A percentile compares a stretch with the other conserved stretches of the same genome.
Evolutionary conservation across 2,113 vertebrate species (phyloP).

Genomic region (Pandion haliaetus): DNA sequence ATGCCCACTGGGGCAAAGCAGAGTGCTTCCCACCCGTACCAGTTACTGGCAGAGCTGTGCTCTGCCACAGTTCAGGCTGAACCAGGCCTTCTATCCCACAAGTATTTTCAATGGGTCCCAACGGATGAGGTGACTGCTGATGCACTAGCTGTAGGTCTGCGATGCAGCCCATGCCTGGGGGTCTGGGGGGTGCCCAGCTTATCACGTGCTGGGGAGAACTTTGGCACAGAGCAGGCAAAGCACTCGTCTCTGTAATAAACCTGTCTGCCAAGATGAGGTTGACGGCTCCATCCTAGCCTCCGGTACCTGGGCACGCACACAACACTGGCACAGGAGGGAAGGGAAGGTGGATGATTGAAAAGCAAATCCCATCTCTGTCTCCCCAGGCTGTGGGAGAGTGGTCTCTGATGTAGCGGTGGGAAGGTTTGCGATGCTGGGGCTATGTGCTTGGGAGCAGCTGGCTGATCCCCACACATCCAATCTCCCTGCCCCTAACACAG

Average conservation of each 20-base stretch:
- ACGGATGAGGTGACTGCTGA: neutral
- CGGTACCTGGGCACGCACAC: neutral
- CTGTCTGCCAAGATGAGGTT: neutral
- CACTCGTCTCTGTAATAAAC: neutral
- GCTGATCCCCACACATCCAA: neutral
- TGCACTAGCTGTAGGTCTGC: neutral
- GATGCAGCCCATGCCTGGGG: neutral
- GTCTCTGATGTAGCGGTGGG: neutral
- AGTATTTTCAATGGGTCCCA: fast-evolving
- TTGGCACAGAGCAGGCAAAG: neutral
- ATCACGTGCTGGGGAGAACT: neutral
- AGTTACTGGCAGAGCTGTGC: neutral
- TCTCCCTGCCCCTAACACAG: neutral
- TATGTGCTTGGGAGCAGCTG: neutral
- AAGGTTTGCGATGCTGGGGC: neutral
- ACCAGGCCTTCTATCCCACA: neutral
- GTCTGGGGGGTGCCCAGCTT: neutral
- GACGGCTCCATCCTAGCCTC: neutral
- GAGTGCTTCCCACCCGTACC: fast-evolving
- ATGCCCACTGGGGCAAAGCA: neutral
- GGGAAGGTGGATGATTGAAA: neutral
- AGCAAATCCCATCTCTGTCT: neutral
- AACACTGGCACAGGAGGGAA: neutral
- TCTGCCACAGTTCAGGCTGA: neutral
- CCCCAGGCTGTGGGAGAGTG: neutral